phyloP scores from a whole-genome alignment of 2,797 vertebrate species.

The Notolabrus celidotus region DNA sequence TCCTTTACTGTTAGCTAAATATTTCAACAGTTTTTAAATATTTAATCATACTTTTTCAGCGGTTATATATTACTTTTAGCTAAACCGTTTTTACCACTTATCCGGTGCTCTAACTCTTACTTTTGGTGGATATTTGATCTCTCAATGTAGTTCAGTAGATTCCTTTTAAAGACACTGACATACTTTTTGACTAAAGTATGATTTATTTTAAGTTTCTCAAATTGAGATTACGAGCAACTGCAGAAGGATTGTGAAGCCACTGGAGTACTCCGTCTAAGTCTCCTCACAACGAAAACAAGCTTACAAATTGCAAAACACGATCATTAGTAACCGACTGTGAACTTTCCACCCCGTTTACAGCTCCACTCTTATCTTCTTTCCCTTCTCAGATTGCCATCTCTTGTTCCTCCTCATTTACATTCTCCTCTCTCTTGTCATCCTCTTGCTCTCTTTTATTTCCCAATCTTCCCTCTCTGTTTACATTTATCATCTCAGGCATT shows the following conservation, averaged over 20 bases:
- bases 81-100: too few species aligned
- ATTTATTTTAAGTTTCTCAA: too few species aligned
- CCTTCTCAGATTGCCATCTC: constrained; percentile 4
- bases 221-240: not conserved
- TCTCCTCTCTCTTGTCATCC: constrained; percentile 63
- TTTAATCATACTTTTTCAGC: too few species aligned
- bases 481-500: constrained; percentile 83
- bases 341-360: constrained; percentile 37
- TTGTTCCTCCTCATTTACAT: constrained; percentile 62
- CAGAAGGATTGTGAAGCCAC: not conserved
- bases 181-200: too few species aligned
- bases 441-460: constrained; percentile 80
- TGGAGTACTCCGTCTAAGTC: too few species aligned
- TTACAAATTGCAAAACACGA: not conserved
- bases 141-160: too few species aligned
- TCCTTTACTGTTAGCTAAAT: too few species aligned
- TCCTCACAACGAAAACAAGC: constrained; percentile 2
- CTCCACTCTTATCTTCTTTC: constrained; percentile 38
- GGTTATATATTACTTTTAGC: too few species aligned
- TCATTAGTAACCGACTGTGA: constrained; percentile 30
- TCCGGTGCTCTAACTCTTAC: too few species aligned
- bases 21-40: too few species aligned
- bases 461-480: constrained; percentile 87
- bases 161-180: too few species aligned
- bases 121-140: too few species aligned